These are phyloP conservation scores for Simalia tracyae DNA, from an alignment of 2,797 vertebrate species.

Conservation along the genomic window DNA sequence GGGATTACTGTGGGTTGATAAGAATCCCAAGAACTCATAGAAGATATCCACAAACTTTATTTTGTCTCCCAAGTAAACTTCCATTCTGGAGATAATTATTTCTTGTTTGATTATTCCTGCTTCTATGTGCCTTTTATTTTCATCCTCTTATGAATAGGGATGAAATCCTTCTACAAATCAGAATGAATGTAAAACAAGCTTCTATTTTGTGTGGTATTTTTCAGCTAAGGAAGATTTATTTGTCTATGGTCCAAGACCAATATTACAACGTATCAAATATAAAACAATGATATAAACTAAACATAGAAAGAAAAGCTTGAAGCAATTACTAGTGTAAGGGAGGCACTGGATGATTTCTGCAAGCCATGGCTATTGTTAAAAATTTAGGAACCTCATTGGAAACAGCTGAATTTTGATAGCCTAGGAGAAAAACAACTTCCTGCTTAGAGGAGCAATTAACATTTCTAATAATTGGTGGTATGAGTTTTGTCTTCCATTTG, in stretches of 20 bases:
- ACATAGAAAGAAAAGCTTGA: background rate
- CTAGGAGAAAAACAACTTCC: background rate
- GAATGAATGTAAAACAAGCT: background rate
- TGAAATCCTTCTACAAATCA: constrained; percentile 9
- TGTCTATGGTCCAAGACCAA: background rate
- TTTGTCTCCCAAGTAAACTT: background rate
- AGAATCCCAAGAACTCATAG: background rate
- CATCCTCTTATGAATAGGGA: background rate
- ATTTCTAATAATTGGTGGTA: background rate
- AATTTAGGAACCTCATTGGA: background rate
- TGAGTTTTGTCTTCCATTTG: background rate
- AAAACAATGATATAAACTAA: background rate
- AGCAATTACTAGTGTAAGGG: too few relatives aligned
- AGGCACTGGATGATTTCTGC: background rate
- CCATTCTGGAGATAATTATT: background rate
- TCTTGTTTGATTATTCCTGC: background rate
- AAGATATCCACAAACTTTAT: background rate
- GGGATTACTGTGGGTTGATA: background rate
- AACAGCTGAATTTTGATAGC: background rate
- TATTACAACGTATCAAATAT: background rate
- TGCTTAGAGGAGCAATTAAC: background rate
- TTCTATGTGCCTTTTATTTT: background rate
- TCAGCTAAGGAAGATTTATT: background rate
- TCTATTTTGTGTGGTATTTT: background rate
- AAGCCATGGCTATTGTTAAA: background rate